phyloP scores from a whole-genome alignment of 2,113 vertebrate genomes.

The Mustela lutreola region DNA sequence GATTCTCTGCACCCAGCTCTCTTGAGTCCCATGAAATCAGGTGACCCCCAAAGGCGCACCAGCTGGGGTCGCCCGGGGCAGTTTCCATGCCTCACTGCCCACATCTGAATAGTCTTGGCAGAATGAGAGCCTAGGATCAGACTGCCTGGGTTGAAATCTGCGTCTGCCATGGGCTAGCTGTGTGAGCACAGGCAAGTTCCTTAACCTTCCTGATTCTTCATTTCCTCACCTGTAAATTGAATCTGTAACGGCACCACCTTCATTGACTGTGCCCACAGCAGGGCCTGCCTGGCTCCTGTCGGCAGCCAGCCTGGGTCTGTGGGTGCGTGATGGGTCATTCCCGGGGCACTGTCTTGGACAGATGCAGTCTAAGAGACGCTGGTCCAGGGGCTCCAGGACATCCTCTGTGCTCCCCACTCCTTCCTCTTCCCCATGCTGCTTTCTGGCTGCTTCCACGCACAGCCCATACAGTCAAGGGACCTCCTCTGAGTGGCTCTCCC shows the following conservation, averaged over 20 bases:
- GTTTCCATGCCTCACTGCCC: background rate
- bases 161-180: rapidly evolving
- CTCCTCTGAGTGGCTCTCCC: background rate
- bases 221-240: background rate
- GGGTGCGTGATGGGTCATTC: background rate
- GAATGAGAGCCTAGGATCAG: background rate
- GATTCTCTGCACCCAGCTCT: background rate
- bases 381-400: background rate
- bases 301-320: background rate
- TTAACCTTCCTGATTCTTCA: background rate
- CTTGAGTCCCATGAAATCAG: background rate
- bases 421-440: background rate
- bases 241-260: rapidly evolving
- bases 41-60: background rate
- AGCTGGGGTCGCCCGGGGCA: rapidly evolving
- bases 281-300: background rate
- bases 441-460: background rate
- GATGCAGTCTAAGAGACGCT: background rate
- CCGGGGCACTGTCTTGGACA: background rate
- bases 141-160: background rate
- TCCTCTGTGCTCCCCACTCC: rapidly evolving
- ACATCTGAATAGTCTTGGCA: background rate
- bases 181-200: background rate
- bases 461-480: background rate
- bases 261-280: rapidly evolving